Conservation (phyloP, 2,797 vertebrate species). For the Gymnoscopelus microlampas region DNA sequence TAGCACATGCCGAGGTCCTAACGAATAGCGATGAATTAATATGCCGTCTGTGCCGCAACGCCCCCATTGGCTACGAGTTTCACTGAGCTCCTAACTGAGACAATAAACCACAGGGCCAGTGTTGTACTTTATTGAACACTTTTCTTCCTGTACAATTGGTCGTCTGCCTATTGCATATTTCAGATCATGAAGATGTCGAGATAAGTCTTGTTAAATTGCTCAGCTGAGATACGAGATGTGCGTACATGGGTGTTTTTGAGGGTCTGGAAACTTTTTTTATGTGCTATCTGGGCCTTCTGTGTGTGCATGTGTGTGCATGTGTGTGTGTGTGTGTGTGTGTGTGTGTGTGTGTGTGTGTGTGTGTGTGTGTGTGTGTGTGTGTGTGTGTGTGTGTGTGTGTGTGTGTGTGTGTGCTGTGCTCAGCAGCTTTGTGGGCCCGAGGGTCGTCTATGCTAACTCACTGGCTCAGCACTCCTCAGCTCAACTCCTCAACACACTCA, state of each 20-base stretch:
- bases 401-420: conserved; percentile 72
- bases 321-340: conserved; percentile 41
- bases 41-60: conserved; percentile 74
- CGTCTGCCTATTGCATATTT: conserved; percentile 79
- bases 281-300: conserved; percentile 71
- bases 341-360: conserved; percentile 7
- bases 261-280: conserved; percentile 80
- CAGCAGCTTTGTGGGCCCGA: conserved; percentile 82
- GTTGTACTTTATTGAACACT: conserved; percentile 78
- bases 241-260: conserved; percentile 74
- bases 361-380: not conserved
- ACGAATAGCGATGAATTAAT: conserved; percentile 81
- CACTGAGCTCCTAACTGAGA: conserved; percentile 71
- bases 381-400: not conserved
- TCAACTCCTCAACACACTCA: conserved; percentile 76
- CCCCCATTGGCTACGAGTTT: conserved; percentile 77
- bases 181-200: conserved; percentile 76
- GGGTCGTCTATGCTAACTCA: conserved; percentile 81
- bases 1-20: conserved; percentile 79
- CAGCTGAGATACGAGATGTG: conserved; percentile 75
- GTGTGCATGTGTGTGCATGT: conserved; percentile 39
- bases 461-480: conserved; percentile 77
- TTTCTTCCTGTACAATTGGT: conserved; percentile 73
- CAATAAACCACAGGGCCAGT: conserved; percentile 71
- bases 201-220: conserved; percentile 82